phyloP scores from a whole-genome alignment of 37 sponge, comb jelly and placozoan species.

The Hexactinellida sp. region DNA sequence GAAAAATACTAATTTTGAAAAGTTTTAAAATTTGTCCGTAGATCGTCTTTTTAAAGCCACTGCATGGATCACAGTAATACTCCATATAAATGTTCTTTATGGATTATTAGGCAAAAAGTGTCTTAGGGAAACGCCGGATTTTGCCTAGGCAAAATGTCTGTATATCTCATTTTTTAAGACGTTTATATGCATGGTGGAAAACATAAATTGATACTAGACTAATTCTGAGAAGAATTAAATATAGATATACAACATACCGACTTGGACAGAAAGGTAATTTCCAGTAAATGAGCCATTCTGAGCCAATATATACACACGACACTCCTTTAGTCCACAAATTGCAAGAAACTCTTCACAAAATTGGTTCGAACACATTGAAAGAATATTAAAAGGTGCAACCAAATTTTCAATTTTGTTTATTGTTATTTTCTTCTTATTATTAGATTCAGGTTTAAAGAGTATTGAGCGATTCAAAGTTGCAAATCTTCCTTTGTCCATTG shows the following conservation, averaged over 20 bases:
- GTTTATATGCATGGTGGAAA: no score
- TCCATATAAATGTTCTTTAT: no score
- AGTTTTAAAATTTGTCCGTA: no score
- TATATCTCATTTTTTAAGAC: no score
- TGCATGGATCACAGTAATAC: no score
- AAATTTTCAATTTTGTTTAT: not conserved
- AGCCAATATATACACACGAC: not conserved
- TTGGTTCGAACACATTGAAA: not conserved
- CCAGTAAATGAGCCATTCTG: not conserved
- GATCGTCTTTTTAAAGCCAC: no score
- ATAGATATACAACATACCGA: not conserved
- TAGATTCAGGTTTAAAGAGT: not conserved
- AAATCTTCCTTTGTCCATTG: not conserved
- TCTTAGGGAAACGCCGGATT: no score
- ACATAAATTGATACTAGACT: no score
- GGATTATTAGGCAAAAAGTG: no score
- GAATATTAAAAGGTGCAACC: not conserved
- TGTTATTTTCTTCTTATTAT: not conserved
- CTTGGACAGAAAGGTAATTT: not conserved
- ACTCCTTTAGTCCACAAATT: not conserved
- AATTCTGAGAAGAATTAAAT: no score
- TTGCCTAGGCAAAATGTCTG: no score
- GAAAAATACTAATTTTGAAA: no score
- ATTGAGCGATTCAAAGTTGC: not conserved
- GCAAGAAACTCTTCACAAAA: not conserved